Evolutionary conservation across 2,888 invertebrate species (phyloP).

Genomic region (Stenurella melanura): DNA sequence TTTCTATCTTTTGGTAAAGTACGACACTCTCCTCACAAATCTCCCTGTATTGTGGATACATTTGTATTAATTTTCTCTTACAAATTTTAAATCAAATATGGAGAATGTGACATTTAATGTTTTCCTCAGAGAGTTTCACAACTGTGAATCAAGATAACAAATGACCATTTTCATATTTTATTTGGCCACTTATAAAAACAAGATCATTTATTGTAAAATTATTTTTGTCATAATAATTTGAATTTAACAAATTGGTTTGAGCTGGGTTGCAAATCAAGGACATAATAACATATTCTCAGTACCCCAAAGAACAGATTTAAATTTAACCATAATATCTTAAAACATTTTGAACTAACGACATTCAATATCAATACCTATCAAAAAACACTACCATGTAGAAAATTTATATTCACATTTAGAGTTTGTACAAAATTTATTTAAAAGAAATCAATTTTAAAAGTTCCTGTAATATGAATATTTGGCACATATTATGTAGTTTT

Average conservation of each 20-base stretch:
- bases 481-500: neutral
- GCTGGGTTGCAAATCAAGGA: neutral
- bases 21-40: too few species aligned
- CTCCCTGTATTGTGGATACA: too few species aligned
- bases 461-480: neutral
- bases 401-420: neutral
- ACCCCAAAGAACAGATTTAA: neutral
- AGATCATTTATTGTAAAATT: neutral
- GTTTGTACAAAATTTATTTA: neutral
- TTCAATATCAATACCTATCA: neutral
- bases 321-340: neutral
- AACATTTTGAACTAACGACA: neutral
- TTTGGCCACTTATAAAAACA: neutral
- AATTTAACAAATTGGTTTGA: neutral
- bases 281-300: neutral
- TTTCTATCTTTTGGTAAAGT: too few species aligned
- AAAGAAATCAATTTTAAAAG: neutral
- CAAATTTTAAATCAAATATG: too few species aligned
- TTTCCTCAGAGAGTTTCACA: too few species aligned
- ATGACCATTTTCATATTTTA: neutral
- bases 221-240: neutral
- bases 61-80: too few species aligned
- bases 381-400: neutral
- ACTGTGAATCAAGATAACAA: neutral
- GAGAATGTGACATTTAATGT: too few species aligned